Evolutionary conservation across 30 jellyfish, hydroid and myxozoan genomes (phyloP), one percentile per base, ranked within the genome.

Genomic region (Hydractinia symbiolongicarpus): DNA sequence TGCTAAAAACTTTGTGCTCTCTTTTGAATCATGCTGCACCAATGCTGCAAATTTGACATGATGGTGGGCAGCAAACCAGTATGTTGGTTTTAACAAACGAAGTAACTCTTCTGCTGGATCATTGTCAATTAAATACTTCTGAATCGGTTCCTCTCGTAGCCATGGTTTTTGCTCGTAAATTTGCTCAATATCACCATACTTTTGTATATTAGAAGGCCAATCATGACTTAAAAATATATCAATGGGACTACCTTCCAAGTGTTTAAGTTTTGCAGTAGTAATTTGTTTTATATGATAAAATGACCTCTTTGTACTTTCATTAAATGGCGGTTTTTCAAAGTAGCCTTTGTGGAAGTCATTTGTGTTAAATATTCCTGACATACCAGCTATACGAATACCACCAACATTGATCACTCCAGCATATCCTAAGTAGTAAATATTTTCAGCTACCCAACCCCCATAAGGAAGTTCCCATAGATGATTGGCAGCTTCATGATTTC

Each of bases 381-480:
- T 55, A 11, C 99, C 99, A 50, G 95, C 99, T 15, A 94, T 94
- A 15, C 94, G 78, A 9, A 87, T 51, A 16, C 99, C 99, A 51
- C 87, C 95, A 94, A 79, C 85, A 53, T 81, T 83, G 8, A 94
- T 89, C 9, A 88, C 97, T 73, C 96, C 96, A 61, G 99, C 96
- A 88, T 84, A 88, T 4, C 99, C 99, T 77, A 94, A 53, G 78
- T 94, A 94, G 79, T 94, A 94, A 53, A 94, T 94, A 79, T 94
- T 94, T 72, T 90, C 93, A 9, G 99, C 99, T 40, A 94, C 99
- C 99, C 99, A 94, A 51, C 99, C 99, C 30, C 99, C 99, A 81
- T 69, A 94, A 50, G 99, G 99, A 19, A 94, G 93, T 80, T 94
- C 99, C 97, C 97, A 94, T 9, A 94, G 81, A 79, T 88, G 90